Conservation (phyloP, 1,140 invertebrate genomes). For the Pseudomyrmex sp. region DNA sequence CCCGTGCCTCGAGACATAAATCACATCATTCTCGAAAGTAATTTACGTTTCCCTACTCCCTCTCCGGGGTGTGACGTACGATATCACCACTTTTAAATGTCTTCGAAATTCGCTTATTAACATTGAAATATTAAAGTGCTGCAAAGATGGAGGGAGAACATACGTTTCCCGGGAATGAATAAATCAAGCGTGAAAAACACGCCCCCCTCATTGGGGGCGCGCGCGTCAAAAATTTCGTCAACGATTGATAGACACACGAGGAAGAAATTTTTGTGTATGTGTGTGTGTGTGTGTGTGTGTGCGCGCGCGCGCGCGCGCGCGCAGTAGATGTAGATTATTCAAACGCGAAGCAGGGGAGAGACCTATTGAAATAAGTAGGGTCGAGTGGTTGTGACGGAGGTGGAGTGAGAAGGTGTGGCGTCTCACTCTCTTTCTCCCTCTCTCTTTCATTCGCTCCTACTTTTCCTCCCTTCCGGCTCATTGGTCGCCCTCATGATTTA, state of each 20-base stretch:
- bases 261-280: conserved; percentile 25
- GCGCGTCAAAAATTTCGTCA: conserved; percentile 18
- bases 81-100: not conserved
- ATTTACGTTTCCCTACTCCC: not conserved
- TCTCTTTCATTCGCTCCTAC: conserved; percentile 36
- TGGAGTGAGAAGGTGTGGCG: conserved; percentile 57
- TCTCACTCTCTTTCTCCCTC: conserved; percentile 19
- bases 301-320: conserved; percentile 60
- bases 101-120: not conserved
- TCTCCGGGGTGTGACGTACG: not conserved
- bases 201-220: too few relatives aligned
- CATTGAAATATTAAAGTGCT: too few relatives aligned
- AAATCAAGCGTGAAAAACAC: too few relatives aligned
- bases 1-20: conserved; percentile 26
- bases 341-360: conserved; percentile 79
- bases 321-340: conserved; percentile 81
- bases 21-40: conserved; percentile 24
- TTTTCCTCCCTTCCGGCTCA: conserved; percentile 65
- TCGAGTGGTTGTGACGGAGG: conserved; percentile 76
- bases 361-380: conserved; percentile 83
- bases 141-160: too few relatives aligned
- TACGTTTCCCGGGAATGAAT: too few relatives aligned
- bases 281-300: conserved; percentile 59
- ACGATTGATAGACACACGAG: not conserved
- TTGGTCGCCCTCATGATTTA: conserved; percentile 82